Evolutionary conservation across 1,140 invertebrate species (phyloP).

Genomic region (Pseudomyrmex sp.): DNA sequence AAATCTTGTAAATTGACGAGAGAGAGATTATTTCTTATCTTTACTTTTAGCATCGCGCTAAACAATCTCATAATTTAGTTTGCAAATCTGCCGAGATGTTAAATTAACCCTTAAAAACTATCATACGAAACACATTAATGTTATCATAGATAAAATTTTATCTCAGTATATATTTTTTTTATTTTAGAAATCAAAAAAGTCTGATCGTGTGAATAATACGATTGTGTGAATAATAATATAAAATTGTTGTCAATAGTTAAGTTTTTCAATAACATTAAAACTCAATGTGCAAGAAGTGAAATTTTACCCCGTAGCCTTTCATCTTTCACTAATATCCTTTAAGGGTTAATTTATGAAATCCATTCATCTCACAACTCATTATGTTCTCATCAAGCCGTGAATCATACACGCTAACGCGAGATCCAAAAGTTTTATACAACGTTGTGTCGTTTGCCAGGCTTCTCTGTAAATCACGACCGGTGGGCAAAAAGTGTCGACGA

Average conservation of each 20-base stretch:
- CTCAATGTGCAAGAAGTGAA: no score
- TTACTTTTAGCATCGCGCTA: not conserved
- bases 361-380: not conserved
- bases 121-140: no score
- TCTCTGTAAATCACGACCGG: constrained; percentile 34
- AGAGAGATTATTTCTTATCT: no score
- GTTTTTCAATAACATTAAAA: no score
- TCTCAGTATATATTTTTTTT: no score
- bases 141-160: no score
- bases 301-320: no score
- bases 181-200: no score
- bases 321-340: no score
- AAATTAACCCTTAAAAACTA: not conserved
- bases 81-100: not conserved
- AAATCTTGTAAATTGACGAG: not conserved
- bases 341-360: not conserved
- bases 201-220: no score
- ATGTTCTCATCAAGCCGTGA: constrained; percentile 31
- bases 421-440: constrained; percentile 49
- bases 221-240: no score
- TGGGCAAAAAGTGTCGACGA: constrained; percentile 20
- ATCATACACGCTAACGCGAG: constrained; percentile 28
- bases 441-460: constrained; percentile 5
- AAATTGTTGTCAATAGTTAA: no score
- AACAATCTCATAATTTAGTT: constrained; percentile 28